Conservation (phyloP, 2,888 invertebrate species). For the Salticus scenicus region DNA sequence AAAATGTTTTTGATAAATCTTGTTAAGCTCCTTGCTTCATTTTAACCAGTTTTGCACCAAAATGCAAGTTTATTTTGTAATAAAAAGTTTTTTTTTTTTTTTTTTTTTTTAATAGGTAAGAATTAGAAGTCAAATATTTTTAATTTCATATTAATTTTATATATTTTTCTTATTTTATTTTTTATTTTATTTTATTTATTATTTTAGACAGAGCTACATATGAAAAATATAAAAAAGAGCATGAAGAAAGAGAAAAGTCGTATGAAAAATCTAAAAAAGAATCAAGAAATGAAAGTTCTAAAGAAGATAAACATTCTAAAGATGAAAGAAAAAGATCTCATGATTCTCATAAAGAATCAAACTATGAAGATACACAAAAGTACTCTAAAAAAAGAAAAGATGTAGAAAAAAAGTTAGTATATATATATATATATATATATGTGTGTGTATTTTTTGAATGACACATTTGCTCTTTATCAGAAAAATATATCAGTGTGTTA, state of each 20-base stretch:
- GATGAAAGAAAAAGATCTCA: neutral
- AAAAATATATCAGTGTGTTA: no score
- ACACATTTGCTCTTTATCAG: no score
- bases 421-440: neutral
- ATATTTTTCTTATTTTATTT: no score
- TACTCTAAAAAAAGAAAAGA: slow-evolving; percentile 28
- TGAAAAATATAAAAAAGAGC: slow-evolving; percentile 68
- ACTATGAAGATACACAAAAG: neutral
- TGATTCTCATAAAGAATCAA: neutral
- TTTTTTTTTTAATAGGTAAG: no score
- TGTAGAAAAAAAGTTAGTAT: slow-evolving; percentile 45
- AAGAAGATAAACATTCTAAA: neutral
- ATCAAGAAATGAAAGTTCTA: slow-evolving; percentile 13
- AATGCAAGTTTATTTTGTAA: no score
- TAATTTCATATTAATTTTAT: no score
- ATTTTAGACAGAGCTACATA: slow-evolving; percentile 67
- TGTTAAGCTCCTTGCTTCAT: no score
- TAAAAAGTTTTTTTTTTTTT: no score
- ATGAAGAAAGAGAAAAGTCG: slow-evolving; percentile 35
- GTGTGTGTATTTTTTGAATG: neutral
- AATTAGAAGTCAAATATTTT: no score
- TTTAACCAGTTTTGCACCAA: no score
- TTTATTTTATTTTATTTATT: no score
- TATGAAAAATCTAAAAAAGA: slow-evolving; percentile 12
- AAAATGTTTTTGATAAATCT: no score